Percentiles rank a stretch among this genome's conserved stretches.
phyloP scores from a whole-genome alignment of 1,140 invertebrate genomes.

The Pseudomyrmex pallidus region DNA sequence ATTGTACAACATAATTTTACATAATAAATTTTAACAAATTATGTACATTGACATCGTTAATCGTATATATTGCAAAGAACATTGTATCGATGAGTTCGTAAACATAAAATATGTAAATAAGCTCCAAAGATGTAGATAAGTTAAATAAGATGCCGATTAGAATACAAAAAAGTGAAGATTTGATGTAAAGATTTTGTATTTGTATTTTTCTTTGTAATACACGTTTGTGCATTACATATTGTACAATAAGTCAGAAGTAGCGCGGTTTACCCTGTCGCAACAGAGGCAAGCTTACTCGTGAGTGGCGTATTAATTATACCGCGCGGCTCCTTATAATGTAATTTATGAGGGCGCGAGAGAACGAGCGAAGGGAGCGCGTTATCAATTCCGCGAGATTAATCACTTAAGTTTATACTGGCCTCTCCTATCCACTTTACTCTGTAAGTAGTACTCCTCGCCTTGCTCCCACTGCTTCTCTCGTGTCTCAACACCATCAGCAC shows the following conservation, averaged over 20 bases:
- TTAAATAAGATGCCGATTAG: slow-evolving; percentile 1
- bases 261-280: slow-evolving; percentile 68
- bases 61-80: not conserved
- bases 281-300: slow-evolving; percentile 70
- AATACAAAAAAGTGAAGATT: not conserved
- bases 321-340: slow-evolving; percentile 79
- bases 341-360: slow-evolving; percentile 79
- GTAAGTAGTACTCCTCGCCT: slow-evolving; percentile 75
- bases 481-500: slow-evolving; percentile 70
- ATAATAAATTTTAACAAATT: not conserved
- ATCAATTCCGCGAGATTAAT: slow-evolving; percentile 83
- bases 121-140: not conserved
- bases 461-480: slow-evolving; percentile 72
- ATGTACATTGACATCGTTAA: not conserved
- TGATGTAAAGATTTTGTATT: not conserved
- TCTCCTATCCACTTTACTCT: slow-evolving; percentile 79
- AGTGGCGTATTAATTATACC: slow-evolving; percentile 81
- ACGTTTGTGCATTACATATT: slow-evolving; percentile 14
- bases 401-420: slow-evolving; percentile 81
- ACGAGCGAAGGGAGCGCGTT: slow-evolving; percentile 75
- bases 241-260: slow-evolving; percentile 57
- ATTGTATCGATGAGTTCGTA: not conserved
- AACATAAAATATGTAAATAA: not conserved
- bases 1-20: slow-evolving; percentile 17
- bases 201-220: not conserved